These are phyloP conservation scores for Polymixis flavicincta DNA, from an alignment of 2,888 invertebrate species.

Conservation along the genomic window DNA sequence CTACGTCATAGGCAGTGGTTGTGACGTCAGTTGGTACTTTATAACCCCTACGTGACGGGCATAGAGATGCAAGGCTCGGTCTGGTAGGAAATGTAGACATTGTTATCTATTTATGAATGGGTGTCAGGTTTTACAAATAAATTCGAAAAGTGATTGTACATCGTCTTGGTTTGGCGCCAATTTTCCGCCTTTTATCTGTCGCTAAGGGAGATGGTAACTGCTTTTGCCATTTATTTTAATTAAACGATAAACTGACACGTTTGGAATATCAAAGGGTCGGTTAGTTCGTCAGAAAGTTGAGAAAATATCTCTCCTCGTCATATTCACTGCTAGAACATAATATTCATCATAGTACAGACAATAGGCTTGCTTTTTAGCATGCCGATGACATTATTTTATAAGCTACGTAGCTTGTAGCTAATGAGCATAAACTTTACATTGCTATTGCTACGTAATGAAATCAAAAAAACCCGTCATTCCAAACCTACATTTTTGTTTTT, in stretches of 20 bases:
- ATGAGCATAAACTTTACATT: neutral
- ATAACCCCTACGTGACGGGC: neutral
- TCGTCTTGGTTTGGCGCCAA: no score
- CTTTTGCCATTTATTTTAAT: no score
- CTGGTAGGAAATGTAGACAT: neutral
- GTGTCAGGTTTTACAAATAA: slow-evolving; percentile 13
- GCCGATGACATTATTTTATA: neutral
- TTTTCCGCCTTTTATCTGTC: neutral
- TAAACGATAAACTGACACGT: neutral
- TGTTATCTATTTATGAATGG: neutral
- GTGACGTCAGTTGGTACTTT: slow-evolving; percentile 26
- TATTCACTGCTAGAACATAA: neutral
- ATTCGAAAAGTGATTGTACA: neutral
- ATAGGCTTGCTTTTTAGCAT: neutral
- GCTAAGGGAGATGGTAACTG: no score
- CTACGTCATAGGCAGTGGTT: slow-evolving; percentile 18
- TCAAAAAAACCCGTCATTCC: neutral
- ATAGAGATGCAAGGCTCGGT: neutral
- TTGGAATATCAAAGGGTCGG: no score
- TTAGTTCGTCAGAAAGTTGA: neutral
- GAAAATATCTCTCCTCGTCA: neutral
- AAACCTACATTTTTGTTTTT: neutral
- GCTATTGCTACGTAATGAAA: neutral
- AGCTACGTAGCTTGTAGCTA: neutral
- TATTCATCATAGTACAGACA: neutral